A percentile compares a stretch with the other conserved stretches of the same genome.
Conservation (phyloP, 1,140 invertebrate genomes). For the Goniozus legneri region DNA sequence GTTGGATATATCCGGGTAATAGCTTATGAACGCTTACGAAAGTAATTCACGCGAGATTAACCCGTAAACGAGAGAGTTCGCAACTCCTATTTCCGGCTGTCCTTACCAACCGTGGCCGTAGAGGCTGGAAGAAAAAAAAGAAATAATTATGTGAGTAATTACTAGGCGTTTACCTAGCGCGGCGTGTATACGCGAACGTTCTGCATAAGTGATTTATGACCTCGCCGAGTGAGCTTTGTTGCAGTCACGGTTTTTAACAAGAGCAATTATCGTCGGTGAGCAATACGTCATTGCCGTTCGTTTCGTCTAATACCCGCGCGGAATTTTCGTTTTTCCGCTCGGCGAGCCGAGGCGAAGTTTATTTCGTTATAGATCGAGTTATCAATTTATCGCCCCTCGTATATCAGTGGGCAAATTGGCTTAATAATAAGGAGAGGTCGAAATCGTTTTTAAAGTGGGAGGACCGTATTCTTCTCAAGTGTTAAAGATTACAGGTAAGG, state of each 20-base stretch:
- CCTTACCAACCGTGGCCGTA: too few species aligned
- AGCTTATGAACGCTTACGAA: not conserved
- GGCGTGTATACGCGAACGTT: not conserved
- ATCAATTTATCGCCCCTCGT: constrained; percentile 8
- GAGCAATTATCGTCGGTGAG: not conserved
- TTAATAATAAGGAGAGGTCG: too few species aligned
- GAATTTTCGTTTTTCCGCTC: not conserved
- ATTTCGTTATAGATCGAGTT: too few species aligned
- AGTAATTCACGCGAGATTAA: not conserved
- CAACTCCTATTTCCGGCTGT: not conserved
- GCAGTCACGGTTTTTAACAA: not conserved
- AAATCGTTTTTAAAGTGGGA: constrained; percentile 10
- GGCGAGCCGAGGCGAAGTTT: too few species aligned
- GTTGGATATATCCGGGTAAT: not conserved
- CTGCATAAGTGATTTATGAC: not conserved
- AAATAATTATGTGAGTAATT: not conserved
- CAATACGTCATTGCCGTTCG: not conserved
- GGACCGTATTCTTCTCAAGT: constrained; percentile 6
- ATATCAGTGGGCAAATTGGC: constrained; percentile 11
- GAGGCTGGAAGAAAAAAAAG: not conserved
- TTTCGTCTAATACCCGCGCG: not conserved
- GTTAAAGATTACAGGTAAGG: constrained; percentile 10
- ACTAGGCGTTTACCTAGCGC: not conserved
- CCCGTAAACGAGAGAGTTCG: not conserved
- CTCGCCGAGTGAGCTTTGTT: not conserved